Conservation (phyloP, 37 sponge, comb jelly and placozoan genomes). For the Agelas oroides region DNA sequence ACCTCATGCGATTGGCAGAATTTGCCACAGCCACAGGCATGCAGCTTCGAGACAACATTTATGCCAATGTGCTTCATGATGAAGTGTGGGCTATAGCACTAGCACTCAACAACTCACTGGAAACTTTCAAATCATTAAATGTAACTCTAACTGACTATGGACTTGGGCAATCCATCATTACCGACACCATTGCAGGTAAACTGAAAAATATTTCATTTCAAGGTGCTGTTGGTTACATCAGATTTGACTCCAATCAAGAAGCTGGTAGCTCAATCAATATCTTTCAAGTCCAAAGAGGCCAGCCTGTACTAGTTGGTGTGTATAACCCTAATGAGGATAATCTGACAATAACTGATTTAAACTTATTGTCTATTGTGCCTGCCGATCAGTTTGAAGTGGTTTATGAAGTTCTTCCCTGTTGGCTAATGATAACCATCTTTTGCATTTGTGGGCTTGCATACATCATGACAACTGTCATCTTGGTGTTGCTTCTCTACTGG, state of each 20-base stretch:
- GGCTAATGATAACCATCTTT: not conserved
- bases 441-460: not conserved
- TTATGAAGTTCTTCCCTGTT: not conserved
- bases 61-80: constrained; percentile 46
- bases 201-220: constrained; percentile 15
- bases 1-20: constrained; percentile 2
- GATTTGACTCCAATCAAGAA: not conserved
- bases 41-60: constrained; percentile 5
- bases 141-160: not conserved
- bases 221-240: constrained; percentile 17
- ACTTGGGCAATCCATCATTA: not conserved
- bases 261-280: not conserved
- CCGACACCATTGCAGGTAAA: not conserved
- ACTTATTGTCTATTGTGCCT: not conserved
- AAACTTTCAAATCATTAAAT: not conserved
- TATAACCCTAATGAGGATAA: not conserved
- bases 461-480: constrained; percentile 4
- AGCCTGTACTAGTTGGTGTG: constrained; percentile 3
- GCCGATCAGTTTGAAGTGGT: constrained; percentile 19
- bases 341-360: not conserved
- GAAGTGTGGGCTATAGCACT: constrained; percentile 52
- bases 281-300: constrained; percentile 22
- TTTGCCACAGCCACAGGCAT: not conserved
- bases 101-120: constrained; percentile 51
- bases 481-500: not conserved